Percentiles rank a stretch among this genome's conserved stretches.
Conservation (phyloP, 2,797 vertebrate species). For the Pteropus rufus region DNA sequence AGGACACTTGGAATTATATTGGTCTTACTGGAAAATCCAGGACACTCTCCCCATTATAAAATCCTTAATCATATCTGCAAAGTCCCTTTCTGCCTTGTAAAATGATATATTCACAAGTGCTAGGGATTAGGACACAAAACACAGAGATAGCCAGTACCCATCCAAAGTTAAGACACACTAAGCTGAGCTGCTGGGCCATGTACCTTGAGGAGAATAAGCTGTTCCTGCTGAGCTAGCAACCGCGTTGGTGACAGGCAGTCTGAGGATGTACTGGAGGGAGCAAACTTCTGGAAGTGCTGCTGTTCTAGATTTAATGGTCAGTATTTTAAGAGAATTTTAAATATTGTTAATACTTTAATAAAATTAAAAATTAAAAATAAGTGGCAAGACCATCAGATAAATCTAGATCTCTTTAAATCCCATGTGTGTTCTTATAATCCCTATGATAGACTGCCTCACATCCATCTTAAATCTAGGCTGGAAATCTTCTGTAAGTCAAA, state of each 20-base stretch:
- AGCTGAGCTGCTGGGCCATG: background rate
- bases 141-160: background rate
- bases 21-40: background rate
- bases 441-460: background rate
- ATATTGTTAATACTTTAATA: background rate
- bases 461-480: background rate
- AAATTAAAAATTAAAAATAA: background rate
- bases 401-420: background rate
- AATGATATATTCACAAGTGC: background rate
- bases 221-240: background rate
- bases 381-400: background rate
- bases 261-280: background rate
- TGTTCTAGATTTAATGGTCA: background rate
- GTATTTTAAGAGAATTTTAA: background rate
- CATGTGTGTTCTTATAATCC: background rate
- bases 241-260: background rate
- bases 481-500: background rate
- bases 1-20: background rate
- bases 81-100: background rate
- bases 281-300: background rate
- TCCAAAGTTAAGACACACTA: background rate
- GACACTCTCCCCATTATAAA: background rate
- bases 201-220: fast-evolving
- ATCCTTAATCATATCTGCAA: background rate
- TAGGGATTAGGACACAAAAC: background rate